phyloP scores from a whole-genome alignment of 2,797 vertebrate species.

The Cirrhinus mrigala region DNA sequence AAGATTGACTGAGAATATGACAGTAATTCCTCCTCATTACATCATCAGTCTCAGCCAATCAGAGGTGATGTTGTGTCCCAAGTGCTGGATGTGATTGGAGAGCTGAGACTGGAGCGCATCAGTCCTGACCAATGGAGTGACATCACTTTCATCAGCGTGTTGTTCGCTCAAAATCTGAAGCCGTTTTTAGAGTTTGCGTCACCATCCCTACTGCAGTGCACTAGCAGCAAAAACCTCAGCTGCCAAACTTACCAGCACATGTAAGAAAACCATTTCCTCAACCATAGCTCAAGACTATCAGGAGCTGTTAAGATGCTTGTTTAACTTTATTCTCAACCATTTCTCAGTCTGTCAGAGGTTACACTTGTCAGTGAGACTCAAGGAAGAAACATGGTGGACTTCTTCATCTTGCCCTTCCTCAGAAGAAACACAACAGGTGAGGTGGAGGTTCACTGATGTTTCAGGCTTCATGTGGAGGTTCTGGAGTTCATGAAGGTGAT shows the following conservation, averaged over 20 bases:
- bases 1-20: not conserved
- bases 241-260: conserved; percentile 55
- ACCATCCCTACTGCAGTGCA: conserved; percentile 27
- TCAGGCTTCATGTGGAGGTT: not conserved
- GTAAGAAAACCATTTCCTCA: conserved; percentile 47
- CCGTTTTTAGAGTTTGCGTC: conserved; percentile 34
- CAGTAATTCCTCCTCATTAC: not conserved
- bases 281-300: not conserved
- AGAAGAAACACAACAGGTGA: conserved; percentile 44
- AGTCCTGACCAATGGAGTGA: conserved; percentile 18
- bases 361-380: not conserved
- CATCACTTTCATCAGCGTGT: conserved; percentile 1
- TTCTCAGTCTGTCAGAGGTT: conserved; percentile 33
- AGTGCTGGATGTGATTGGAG: conserved; percentile 51
- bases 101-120: conserved; percentile 38
- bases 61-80: not conserved
- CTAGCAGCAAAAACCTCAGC: conserved; percentile 56
- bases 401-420: conserved; percentile 54
- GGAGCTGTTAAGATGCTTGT: not conserved
- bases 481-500: not conserved
- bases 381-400: not conserved
- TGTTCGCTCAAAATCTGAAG: conserved; percentile 31
- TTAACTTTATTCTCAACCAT: not conserved
- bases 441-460: not conserved
- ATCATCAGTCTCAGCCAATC: conserved; percentile 32